Conservation (phyloP, 2,888 invertebrate genomes). For the Ecliptopera silaceata region DNA sequence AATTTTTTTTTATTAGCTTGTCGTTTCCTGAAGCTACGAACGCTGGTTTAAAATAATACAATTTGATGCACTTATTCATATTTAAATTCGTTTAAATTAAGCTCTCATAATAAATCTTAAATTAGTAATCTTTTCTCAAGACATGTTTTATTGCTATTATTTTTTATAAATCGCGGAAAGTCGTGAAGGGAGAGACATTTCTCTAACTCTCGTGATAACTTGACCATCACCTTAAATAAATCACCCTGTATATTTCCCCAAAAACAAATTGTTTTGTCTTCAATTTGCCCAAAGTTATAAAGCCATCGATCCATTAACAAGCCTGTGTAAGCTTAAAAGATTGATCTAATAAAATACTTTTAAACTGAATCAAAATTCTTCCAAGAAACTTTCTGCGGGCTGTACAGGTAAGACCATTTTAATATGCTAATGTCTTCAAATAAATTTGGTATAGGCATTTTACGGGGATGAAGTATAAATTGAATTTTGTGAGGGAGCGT, state of each 20-base stretch:
- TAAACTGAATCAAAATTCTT: conserved; percentile 13
- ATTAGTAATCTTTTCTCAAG: too few species aligned
- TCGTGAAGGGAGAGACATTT: too few species aligned
- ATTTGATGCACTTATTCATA: too few species aligned
- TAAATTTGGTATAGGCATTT: conserved; percentile 77
- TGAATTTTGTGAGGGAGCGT: conserved; percentile 58
- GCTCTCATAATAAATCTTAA: too few species aligned
- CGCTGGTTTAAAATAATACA: too few species aligned
- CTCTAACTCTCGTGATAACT: too few species aligned
- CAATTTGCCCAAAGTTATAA: not conserved
- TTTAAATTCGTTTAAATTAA: too few species aligned
- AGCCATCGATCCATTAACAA: not conserved
- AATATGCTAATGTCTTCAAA: conserved; percentile 79
- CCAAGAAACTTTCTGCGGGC: conserved; percentile 46
- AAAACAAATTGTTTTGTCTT: not conserved
- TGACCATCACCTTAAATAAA: too few species aligned
- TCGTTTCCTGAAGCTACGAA: too few species aligned
- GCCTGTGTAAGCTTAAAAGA: not conserved
- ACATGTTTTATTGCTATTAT: too few species aligned
- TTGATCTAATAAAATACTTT: not conserved
- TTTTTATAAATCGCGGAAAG: too few species aligned
- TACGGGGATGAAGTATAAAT: conserved; percentile 75
- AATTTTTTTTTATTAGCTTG: too few species aligned
- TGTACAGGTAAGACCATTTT: conserved; percentile 66
- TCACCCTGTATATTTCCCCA: not conserved